A percentile compares a stretch with the other conserved stretches of the same genome.
Conservation (phyloP, 1,140 invertebrate genomes). For the Hydropsyche tenuis region DNA sequence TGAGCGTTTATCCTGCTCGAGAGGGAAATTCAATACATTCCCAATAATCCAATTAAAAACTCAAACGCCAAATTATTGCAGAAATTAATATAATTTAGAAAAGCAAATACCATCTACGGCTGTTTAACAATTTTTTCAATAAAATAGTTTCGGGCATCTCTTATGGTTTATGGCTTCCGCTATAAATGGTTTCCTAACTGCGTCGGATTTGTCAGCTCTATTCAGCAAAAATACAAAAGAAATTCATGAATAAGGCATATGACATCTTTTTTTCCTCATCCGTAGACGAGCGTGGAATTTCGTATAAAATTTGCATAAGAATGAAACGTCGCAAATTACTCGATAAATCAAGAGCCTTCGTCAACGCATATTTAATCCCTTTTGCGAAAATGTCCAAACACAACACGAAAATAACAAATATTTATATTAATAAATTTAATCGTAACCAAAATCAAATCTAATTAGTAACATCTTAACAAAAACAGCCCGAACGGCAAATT, state of each 20-base stretch:
- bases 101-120: too few relatives aligned
- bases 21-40: constrained; percentile 10
- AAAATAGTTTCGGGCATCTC: background rate
- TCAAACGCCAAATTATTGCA: too few relatives aligned
- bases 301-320: constrained; percentile 15
- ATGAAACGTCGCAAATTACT: constrained; percentile 5
- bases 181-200: constrained; percentile 20
- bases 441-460: too few relatives aligned
- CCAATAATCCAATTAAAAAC: constrained; percentile 13
- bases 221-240: constrained; percentile 16
- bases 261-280: constrained; percentile 11
- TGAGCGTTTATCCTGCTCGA: background rate
- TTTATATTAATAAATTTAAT: too few relatives aligned
- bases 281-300: background rate
- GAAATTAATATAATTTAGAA: too few relatives aligned
- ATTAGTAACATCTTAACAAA: too few relatives aligned
- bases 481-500: too few relatives aligned
- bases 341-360: background rate
- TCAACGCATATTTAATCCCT: too few relatives aligned
- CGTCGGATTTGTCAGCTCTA: constrained; percentile 21
- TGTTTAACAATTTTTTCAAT: too few relatives aligned
- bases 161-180: constrained; percentile 20
- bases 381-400: too few relatives aligned
- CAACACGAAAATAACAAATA: too few relatives aligned
- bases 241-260: constrained; percentile 21